Evolutionary conservation across 1,140 invertebrate genomes (phyloP).

Genomic region (Arctopsyche grandis): DNA sequence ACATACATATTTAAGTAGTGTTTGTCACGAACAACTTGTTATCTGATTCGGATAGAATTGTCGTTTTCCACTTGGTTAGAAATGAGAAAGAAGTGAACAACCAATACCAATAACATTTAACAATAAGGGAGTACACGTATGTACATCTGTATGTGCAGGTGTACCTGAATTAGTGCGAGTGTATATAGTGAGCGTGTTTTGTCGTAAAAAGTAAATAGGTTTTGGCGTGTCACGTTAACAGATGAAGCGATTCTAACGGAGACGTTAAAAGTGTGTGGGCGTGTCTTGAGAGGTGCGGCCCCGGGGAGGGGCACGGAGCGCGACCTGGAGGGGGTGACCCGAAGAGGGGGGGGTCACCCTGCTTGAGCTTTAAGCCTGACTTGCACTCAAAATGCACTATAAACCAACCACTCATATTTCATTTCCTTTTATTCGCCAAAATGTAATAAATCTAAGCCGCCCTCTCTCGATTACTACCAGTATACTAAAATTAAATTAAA

Average conservation of each 20-base stretch:
- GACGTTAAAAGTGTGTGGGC: conserved; percentile 52
- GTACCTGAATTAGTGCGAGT: too few relatives aligned
- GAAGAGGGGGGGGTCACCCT: conserved; percentile 28
- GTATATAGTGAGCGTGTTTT: conserved; percentile 18
- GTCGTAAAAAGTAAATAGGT: conserved; percentile 15
- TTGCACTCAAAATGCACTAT: conserved; percentile 15
- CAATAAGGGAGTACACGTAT: neutral
- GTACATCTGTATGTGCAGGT: conserved; percentile 61
- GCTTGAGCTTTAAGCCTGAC: conserved; percentile 21
- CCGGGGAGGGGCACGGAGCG: conserved; percentile 48
- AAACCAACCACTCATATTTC: too few relatives aligned
- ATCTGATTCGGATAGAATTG: too few relatives aligned
- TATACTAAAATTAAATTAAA: too few relatives aligned
- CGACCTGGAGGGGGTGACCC: conserved; percentile 60
- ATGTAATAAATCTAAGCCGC: too few relatives aligned
- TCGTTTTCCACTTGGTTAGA: neutral
- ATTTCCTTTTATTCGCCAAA: too few relatives aligned
- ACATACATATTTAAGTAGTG: too few relatives aligned
- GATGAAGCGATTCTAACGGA: conserved; percentile 28
- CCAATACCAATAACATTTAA: neutral
- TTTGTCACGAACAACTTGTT: too few relatives aligned
- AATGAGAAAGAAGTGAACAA: neutral
- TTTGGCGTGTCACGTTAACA: neutral
- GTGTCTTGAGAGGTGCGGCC: conserved; percentile 47
- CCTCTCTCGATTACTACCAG: too few relatives aligned